Conservation (phyloP, 2,113 vertebrate species). For the Prinia subflava region DNA sequence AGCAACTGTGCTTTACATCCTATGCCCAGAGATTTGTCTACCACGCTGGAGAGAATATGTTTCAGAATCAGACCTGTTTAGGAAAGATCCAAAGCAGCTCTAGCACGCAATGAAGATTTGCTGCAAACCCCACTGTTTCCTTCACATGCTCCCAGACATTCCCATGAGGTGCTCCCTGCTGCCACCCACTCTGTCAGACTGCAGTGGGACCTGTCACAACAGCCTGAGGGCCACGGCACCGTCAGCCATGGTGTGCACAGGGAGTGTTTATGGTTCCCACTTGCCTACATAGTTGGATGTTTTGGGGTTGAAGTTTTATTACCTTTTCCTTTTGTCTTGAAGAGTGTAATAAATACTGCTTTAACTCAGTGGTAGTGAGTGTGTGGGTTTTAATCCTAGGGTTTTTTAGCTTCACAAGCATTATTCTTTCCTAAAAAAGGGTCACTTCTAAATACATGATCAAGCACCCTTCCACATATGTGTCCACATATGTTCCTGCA, state of each 20-base stretch:
- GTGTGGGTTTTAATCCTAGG: neutral
- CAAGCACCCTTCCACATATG: neutral
- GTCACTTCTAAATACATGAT: neutral
- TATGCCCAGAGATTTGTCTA: neutral
- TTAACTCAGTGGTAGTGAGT: neutral
- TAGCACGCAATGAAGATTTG: neutral
- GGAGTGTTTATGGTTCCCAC: neutral
- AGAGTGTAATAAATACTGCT: neutral
- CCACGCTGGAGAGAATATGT: neutral
- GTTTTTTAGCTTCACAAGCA: neutral
- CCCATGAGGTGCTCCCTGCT: neutral
- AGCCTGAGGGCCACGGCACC: too few relatives aligned
- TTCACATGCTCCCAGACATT: fast-evolving
- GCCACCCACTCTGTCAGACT: neutral
- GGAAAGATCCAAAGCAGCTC: neutral
- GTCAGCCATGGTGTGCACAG: neutral
- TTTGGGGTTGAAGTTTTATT: neutral
- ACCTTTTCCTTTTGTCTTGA: neutral
- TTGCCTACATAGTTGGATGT: neutral
- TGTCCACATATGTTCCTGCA: fast-evolving
- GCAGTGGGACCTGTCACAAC: neutral
- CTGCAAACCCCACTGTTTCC: neutral
- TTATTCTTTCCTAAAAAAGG: neutral
- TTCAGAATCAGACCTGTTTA: neutral
- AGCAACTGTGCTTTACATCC: neutral